A percentile compares a stretch with the other conserved stretches of the same genome.
Evolutionary conservation across 2,797 vertebrate species (phyloP).

Genomic region (Megaceryle alcyon): DNA sequence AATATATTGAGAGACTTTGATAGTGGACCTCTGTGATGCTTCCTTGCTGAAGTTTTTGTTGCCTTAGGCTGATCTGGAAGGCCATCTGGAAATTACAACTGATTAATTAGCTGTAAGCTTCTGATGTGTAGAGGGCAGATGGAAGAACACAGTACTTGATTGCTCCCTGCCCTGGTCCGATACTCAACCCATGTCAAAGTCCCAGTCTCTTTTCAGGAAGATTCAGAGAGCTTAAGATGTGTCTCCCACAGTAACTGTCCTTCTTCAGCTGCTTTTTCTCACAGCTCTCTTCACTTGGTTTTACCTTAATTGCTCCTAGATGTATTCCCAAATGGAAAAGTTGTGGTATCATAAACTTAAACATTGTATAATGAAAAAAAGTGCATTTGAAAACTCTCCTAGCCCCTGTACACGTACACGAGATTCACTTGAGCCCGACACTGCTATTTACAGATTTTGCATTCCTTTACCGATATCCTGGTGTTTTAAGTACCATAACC

Average conservation of each 20-base stretch:
- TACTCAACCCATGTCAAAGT: fast-evolving
- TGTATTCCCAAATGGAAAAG: background rate
- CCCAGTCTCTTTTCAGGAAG: background rate
- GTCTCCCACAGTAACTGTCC: background rate
- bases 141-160: background rate
- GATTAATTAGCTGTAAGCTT: constrained; percentile 44
- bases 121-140: constrained; percentile 12
- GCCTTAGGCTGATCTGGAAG: constrained; percentile 16
- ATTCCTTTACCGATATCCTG: background rate
- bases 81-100: constrained; percentile 53
- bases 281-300: background rate
- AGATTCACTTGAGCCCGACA: background rate
- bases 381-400: background rate
- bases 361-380: background rate
- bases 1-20: background rate
- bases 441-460: background rate
- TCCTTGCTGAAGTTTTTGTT: background rate
- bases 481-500: background rate
- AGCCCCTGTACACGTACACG: background rate
- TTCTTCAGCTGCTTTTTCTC: background rate
- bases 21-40: background rate
- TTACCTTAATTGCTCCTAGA: background rate
- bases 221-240: background rate
- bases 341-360: background rate
- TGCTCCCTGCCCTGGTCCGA: background rate